Evolutionary conservation across 2,888 invertebrate species (phyloP).

Genomic region (Drosophila histrio): DNA sequence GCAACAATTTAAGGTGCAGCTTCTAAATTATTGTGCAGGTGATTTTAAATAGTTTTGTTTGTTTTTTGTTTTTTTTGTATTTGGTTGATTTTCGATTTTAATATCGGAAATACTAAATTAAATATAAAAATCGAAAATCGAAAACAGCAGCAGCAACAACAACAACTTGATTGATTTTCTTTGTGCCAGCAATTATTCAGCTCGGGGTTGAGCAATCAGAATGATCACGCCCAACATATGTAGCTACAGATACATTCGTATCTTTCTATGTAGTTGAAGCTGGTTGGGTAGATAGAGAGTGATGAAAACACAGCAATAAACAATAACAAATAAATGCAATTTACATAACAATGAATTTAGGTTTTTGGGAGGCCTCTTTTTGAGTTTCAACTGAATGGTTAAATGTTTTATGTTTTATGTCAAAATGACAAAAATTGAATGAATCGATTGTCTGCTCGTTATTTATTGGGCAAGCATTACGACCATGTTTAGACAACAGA

Average conservation of each 20-base stretch:
- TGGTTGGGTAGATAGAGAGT: neutral
- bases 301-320: slow-evolving; percentile 22
- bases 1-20: slow-evolving; percentile 66
- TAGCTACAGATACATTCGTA: slow-evolving; percentile 16
- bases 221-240: slow-evolving; percentile 57
- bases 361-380: slow-evolving; percentile 16
- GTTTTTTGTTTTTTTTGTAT: slow-evolving; percentile 25
- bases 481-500: neutral
- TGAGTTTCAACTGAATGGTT: slow-evolving; percentile 53
- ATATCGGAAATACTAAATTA: slow-evolving; percentile 76
- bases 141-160: slow-evolving; percentile 41
- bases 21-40: slow-evolving; percentile 72
- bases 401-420: slow-evolving; percentile 45
- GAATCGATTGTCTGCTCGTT: slow-evolving; percentile 4
- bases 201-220: slow-evolving; percentile 39
- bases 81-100: slow-evolving; percentile 44
- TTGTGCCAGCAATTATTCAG: slow-evolving; percentile 54
- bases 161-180: slow-evolving; percentile 60
- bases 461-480: neutral
- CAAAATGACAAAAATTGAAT: slow-evolving; percentile 40
- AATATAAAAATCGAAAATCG: slow-evolving; percentile 51
- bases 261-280: neutral
- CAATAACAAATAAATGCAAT: slow-evolving; percentile 42
- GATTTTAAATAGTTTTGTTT: slow-evolving; percentile 51
- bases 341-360: slow-evolving; percentile 57